Evolutionary conservation across 1,140 invertebrate species (phyloP).

Genomic region (Hyles vespertilio): DNA sequence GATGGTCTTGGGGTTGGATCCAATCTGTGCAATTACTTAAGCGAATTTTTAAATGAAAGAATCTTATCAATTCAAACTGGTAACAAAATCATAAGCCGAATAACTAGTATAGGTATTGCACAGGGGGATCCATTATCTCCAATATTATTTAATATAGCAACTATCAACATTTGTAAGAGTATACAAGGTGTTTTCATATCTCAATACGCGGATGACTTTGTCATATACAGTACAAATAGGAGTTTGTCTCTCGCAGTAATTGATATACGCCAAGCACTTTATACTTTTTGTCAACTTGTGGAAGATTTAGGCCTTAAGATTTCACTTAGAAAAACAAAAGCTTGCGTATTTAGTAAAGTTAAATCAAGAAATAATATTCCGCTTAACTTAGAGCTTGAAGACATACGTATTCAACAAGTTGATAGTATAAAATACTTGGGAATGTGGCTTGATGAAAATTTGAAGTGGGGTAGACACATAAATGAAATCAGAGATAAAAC

Average conservation of each 20-base stretch:
- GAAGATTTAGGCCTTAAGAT: conserved; percentile 13
- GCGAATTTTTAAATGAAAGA: conserved; percentile 5
- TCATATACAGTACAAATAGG: conserved; percentile 11
- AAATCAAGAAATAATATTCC: not conserved
- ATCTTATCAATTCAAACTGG: not conserved
- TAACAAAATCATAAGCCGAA: not conserved
- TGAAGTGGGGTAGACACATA: conserved; percentile 22
- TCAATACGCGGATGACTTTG: conserved; percentile 30
- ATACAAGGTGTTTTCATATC: conserved; percentile 2
- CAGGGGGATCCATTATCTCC: conserved; percentile 26
- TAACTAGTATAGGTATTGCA: conserved; percentile 15
- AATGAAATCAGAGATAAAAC: conserved; percentile 8
- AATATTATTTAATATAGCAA: conserved; percentile 24
- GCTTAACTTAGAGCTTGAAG: conserved; percentile 11
- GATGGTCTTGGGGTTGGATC: conserved; percentile 10
- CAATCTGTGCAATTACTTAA: conserved; percentile 16
- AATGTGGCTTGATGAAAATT: conserved; percentile 22
- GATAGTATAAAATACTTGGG: conserved; percentile 21
- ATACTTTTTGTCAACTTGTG: conserved; percentile 11
- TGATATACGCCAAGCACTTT: conserved; percentile 12
- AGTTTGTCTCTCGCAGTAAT: conserved; percentile 4
- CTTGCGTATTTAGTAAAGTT: conserved; percentile 25
- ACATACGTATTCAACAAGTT: conserved; percentile 9
- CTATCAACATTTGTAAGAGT: conserved; percentile 13
- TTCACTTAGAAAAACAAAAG: conserved; percentile 22